Base-by-base conservation (phyloP, 2,888 invertebrate species). In the Hyles lineata region DNA sequence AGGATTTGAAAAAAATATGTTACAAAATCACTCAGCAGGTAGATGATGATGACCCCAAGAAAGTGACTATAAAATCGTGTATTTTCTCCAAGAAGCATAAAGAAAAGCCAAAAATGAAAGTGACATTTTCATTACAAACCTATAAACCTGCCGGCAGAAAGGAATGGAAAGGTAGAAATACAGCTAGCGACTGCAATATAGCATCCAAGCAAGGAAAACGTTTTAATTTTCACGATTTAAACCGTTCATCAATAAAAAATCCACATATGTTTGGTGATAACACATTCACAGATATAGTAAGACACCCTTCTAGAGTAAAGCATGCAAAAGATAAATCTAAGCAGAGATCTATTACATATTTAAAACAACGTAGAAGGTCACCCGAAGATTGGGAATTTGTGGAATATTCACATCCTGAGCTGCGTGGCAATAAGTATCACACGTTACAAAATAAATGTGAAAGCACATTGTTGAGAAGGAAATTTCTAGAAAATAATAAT, bases 81-180 rank as follows among this genome's bases (percentile, higher is more conserved):
- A 67, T 67, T 50, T 67, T 29, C 32, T 50, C n/a, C 1, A 35
- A 72, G 19, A 11, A 52, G 21, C 15, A 52, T 29, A 62, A 50
- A 29, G 21, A 25, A 7, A 43, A 23, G 50, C 67, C 67, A 23
- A 67, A 67, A 50, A 67, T 67, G 43, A 67, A 67, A 50, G 67
- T 67, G 5, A 67, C 43, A 23, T 67, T 67, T 50, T 67, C 50
- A 50, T 67, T 67, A 17, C 23, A 67, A 67, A 43, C 67, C 4
- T 67, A 50, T 67, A 67, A 67, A 6, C 5, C 67, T 15, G 2
- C 43, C 5, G 21, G 5, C 23, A 50, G 43, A 11, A 50, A 67
- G 7, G 50, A 50, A 67, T 67, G 15, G 23, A 21, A 43, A 11
- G 21, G 23, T 50, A 67, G 67, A 23, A 50, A 50, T 50, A 50